Percentiles rank a stretch among this genome's conserved stretches.
Evolutionary conservation across 2,113 vertebrate species (phyloP).

Genomic region (Ophiodon elongatus): DNA sequence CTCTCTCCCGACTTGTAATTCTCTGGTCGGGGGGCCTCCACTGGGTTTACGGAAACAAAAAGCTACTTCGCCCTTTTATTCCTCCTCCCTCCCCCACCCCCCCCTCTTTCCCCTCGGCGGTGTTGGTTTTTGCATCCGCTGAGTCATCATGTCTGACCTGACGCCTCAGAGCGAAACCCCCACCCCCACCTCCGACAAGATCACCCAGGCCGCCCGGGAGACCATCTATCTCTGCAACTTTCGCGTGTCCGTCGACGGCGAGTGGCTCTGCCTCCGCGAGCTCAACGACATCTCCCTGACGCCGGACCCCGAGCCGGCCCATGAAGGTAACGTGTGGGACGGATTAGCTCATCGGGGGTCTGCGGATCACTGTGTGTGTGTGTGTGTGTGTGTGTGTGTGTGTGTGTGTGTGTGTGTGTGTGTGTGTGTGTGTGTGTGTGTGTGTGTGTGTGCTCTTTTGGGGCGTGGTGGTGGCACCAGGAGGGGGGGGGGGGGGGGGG

Average conservation of each 20-base stretch:
- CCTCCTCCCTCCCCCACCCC: no score
- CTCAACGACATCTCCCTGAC: constrained; percentile 99
- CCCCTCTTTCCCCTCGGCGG: constrained; percentile 31
- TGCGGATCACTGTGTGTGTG: not conserved
- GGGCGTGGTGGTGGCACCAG: constrained; percentile 66
- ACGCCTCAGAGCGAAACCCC: constrained; percentile 97
- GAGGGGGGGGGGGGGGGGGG: not conserved
- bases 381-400: not conserved
- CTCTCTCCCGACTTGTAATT: constrained; percentile 2
- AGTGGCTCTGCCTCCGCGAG: constrained; percentile 98
- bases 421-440: no score
- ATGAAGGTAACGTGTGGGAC: constrained; percentile 90
- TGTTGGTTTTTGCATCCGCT: constrained; percentile 87
- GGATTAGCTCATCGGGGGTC: constrained; percentile 20
- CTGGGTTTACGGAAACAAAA: constrained; percentile 61
- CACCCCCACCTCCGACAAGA: constrained; percentile 99
- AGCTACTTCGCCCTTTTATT: constrained; percentile 31
- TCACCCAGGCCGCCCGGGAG: constrained; percentile 99
- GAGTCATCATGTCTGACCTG: constrained; percentile 99
- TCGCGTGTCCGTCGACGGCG: constrained; percentile 98
- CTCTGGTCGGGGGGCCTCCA: constrained; percentile 39
- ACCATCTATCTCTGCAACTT: constrained; percentile 99
- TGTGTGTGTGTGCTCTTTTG: constrained; percentile 12
- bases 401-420: no score
- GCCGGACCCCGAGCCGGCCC: constrained; percentile 97